Percentiles rank a stretch among this genome's conserved stretches.
Conservation (phyloP, 2,797 vertebrate species). For the Lagocephalus sceleratus region DNA sequence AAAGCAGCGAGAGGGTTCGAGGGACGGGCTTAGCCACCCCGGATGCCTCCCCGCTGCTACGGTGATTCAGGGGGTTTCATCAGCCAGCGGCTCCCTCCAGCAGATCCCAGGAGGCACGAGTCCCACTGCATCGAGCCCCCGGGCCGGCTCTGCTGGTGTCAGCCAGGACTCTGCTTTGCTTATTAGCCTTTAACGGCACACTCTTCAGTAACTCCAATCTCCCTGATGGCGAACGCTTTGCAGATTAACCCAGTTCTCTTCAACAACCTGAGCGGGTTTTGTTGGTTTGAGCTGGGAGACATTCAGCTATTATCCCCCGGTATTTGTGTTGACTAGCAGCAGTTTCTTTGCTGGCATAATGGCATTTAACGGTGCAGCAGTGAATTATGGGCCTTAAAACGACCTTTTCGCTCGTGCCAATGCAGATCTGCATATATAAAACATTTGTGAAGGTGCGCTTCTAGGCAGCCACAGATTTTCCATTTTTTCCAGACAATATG, state of each 20-base stretch:
- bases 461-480: not conserved
- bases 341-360: not conserved
- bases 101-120: constrained; percentile 37
- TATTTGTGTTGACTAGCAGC: not conserved
- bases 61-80: too few relatives aligned
- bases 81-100: constrained; percentile 22
- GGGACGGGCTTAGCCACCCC: too few relatives aligned
- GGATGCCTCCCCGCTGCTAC: too few relatives aligned
- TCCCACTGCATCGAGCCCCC: constrained; percentile 52
- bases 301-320: constrained; percentile 22
- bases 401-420: not conserved
- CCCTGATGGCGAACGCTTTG: constrained; percentile 54
- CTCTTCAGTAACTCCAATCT: constrained; percentile 56
- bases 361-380: not conserved
- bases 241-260: constrained; percentile 53
- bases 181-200: constrained; percentile 51
- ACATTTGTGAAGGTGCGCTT: not conserved
- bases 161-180: constrained; percentile 57
- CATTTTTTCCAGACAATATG: constrained; percentile 17
- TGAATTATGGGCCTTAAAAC: not conserved
- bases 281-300: constrained; percentile 33
- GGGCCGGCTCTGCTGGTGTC: constrained; percentile 54
- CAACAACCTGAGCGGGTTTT: constrained; percentile 38
- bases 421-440: not conserved
- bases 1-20: too few relatives aligned